Evolutionary conservation across 2,113 vertebrate genomes (phyloP), one percentile per base, ranked within the genome.

Genomic region (Equus przewalskii): DNA sequence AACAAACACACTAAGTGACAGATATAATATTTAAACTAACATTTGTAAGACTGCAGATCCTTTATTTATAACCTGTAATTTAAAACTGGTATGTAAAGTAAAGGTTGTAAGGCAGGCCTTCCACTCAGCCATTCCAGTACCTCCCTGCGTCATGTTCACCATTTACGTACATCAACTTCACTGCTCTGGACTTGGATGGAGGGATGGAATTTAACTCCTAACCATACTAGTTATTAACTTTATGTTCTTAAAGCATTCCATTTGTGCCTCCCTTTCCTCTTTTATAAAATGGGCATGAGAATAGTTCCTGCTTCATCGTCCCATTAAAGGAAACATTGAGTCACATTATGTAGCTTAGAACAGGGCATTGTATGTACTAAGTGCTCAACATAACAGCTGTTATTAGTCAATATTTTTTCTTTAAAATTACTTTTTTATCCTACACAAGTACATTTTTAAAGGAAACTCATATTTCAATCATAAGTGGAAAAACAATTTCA

Each of bases 91-190:
- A 26, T 58, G 26, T 44, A 73, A 79, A 84, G 7, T 46, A 33
- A 69, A 91, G n/a, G 12, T 26, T 54, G 5, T 46, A 13, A 30
- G 1, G 1, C 3, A n/a, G 12, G 64, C 33, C 13, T 83, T 93
- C 84, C 56, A 36, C 46, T 67, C 6, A 56, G 44, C 3, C 14
- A 14, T n/a, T 24, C 46, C 19, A 65, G 6, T 54, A 16, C 1
- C 8, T 83, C 13, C 13, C 14, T 46, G 5, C 3, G 9, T 36
- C 28, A 4, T 0, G 6, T 7, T 26, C 5, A 26, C 21, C 3
- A 44, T 60, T 72, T 33, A 79, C 1, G 30, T 6, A 6, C 19
- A 28, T 12, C 18, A 19, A n/a, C 7, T 46, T 94, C 14, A 56
- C 19, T 86, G 49, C 28, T 51, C 51, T 46, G 4, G 9, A 14